phyloP scores from a whole-genome alignment of 2,888 invertebrate species.

The Drosophila glabriapex region DNA sequence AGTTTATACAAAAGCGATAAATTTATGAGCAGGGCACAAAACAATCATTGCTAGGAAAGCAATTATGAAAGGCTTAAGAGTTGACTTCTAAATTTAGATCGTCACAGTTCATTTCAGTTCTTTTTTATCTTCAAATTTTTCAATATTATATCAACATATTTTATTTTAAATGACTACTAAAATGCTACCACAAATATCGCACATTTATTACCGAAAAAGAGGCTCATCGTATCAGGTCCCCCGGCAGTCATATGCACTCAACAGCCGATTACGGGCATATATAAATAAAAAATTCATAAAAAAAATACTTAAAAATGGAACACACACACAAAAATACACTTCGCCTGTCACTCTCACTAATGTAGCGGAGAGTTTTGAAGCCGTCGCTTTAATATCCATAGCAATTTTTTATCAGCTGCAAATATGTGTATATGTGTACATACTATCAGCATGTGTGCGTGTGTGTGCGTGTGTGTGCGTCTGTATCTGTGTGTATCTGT shows the following conservation, averaged over 20 bases:
- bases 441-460: conserved; percentile 25
- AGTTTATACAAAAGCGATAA: conserved; percentile 11
- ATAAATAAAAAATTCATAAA: conserved; percentile 65
- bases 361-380: conserved; percentile 29
- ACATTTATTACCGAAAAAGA: conserved; percentile 15
- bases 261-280: conserved; percentile 51
- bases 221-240: conserved; percentile 38
- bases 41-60: neutral
- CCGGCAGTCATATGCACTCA: conserved; percentile 62
- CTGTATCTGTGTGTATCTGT: neutral
- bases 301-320: conserved; percentile 34
- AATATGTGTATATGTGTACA: conserved; percentile 5
- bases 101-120: neutral
- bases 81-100: conserved; percentile 1
- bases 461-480: neutral
- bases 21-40: conserved; percentile 6
- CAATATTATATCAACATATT: conserved; percentile 5
- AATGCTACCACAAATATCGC: conserved; percentile 12
- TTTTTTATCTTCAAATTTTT: conserved; percentile 1
- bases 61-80: neutral
- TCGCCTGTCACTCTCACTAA: conserved; percentile 38
- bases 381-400: conserved; percentile 53
- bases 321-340: conserved; percentile 11
- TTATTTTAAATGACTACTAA: conserved; percentile 10
- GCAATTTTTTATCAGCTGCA: conserved; percentile 49